Conservation (phyloP, 2,797 vertebrate genomes). For the Pseudotriccus pelzelni region DNA sequence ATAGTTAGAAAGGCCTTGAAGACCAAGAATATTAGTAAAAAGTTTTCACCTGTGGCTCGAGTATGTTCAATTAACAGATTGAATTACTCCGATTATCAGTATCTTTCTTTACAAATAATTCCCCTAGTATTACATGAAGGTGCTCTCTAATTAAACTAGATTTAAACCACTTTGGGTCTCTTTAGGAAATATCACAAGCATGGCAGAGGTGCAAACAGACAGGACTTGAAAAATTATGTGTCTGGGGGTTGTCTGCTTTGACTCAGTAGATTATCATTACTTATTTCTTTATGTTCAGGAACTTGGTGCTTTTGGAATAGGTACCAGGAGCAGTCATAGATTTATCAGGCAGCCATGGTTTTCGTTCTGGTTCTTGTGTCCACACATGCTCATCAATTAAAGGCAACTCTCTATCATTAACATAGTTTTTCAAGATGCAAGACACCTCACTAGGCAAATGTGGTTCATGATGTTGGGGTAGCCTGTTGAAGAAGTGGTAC, state of each 20-base stretch:
- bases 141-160: not conserved
- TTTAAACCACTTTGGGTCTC: not conserved
- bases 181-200: not conserved
- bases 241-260: not conserved
- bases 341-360: not conserved
- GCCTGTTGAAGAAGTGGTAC: not conserved
- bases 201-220: not conserved
- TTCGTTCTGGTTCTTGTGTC: not conserved
- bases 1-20: not conserved
- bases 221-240: not conserved
- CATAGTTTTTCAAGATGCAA: not conserved
- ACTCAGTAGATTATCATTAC: not conserved
- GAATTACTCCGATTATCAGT: not conserved
- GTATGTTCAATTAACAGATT: not conserved
- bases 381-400: not conserved
- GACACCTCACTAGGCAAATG: not conserved
- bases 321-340: not conserved
- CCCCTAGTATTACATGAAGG: not conserved
- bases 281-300: not conserved
- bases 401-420: not conserved
- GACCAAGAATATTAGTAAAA: not conserved
- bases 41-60: not conserved
- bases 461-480: not conserved
- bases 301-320: not conserved
- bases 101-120: not conserved